Evolutionary conservation across 2,113 vertebrate species (phyloP), one percentile per base, ranked within the genome.

Genomic region (Colossoma macropomum): DNA sequence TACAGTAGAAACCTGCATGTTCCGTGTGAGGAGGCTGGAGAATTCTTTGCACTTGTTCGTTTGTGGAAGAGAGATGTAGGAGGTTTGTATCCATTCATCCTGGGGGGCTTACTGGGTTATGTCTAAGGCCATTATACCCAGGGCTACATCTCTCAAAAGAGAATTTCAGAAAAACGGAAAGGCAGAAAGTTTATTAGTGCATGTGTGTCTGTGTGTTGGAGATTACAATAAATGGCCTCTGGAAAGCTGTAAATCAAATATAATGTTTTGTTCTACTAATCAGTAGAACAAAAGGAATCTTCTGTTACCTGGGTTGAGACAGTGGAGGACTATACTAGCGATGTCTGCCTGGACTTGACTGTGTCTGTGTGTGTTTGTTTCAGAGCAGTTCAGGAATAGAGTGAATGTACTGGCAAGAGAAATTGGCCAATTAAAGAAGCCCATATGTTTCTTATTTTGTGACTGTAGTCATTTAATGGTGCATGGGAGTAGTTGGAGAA

Each of bases 401-500:
- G 88, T 86, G 88, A 91, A 91, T 59, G 82, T 66, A 77, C 89
- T 91, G 90, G 88, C 89, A 94, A 93, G 93, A 94, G 89, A 90
- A 93, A 95, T 94, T 92, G 90, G 89, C 86, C 92, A 94, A 92
- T 94, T 94, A 93, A 93, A 93, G 87, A 82, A 86, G 87, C 83
- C 93, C 93, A 93, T 95, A 94, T 95, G 93, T 91, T 94, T 94
- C 89, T 90, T 89, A 90, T 93, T 94, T 92, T 91, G 85, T 87
- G 91, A 92, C 92, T 90, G 91, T 89, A 89, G 89, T 89, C 83
- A 91, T 94, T 91, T 91, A 92, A 93, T 94, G 91, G 89, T 91
- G 90, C 90, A 86, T 92, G 87, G 90, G 90, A 89, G 86, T 66
- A 90, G 83, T 45, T 83, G 81, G 86, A 88, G 71, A 89, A 90